Evolutionary conservation across 2,888 invertebrate genomes (phyloP).

Genomic region (Epistrophella euchroma): DNA sequence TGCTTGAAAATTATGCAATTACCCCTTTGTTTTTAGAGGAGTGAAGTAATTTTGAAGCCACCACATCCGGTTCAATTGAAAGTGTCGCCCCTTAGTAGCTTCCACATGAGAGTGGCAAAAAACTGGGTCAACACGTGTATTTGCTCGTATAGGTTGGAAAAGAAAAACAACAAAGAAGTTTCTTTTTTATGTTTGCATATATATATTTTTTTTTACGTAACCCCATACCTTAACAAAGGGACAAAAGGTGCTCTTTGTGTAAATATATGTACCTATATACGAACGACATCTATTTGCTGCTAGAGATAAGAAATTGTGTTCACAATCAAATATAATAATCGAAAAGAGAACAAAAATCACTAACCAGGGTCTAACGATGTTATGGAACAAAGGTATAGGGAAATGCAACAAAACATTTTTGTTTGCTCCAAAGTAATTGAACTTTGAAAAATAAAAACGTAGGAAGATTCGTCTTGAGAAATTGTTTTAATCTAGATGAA

Average conservation of each 20-base stretch:
- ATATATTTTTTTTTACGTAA: conserved; percentile 13
- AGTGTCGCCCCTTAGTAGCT: conserved; percentile 15
- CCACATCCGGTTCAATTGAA: conserved; percentile 28
- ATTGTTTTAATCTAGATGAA: conserved; percentile 17
- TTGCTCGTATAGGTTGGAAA: not conserved
- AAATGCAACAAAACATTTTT: conserved; percentile 35
- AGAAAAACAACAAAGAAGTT: conserved; percentile 5
- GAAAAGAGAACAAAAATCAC: conserved; percentile 32
- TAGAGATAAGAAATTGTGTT: conserved; percentile 43
- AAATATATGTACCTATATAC: conserved; percentile 13
- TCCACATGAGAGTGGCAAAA: not conserved
- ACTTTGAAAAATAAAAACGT: conserved; percentile 15
- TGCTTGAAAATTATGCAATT: conserved; percentile 16
- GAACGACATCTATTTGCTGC: conserved; percentile 55
- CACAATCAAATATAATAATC: conserved; percentile 56
- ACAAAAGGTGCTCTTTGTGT: conserved; percentile 54
- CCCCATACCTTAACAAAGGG: conserved; percentile 48
- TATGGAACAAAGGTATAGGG: conserved; percentile 20
- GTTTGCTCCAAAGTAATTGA: conserved; percentile 18
- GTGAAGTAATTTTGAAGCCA: conserved; percentile 1
- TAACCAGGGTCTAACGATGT: conserved; percentile 24
- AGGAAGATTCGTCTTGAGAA: conserved; percentile 3
- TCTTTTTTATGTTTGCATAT: not conserved
- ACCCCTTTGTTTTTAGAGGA: not conserved
- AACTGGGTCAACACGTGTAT: conserved; percentile 39